Percentiles rank a stretch among this genome's conserved stretches.
Evolutionary conservation across 2,113 vertebrate species (phyloP).

Genomic region (Dascyllus trimaculatus): DNA sequence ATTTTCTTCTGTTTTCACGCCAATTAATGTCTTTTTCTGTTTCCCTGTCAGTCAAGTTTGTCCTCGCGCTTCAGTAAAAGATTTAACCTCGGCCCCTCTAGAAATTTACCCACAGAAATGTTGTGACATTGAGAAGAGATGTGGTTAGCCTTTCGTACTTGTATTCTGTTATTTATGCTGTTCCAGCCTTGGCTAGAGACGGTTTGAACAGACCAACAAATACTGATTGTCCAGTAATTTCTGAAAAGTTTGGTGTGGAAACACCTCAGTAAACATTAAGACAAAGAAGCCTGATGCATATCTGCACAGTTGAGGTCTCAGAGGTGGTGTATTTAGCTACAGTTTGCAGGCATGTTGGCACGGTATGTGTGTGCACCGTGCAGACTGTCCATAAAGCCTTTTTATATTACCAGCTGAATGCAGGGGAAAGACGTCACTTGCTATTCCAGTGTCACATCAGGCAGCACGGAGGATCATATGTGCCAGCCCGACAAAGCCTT

Average conservation of each 20-base stretch:
- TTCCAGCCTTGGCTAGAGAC: not conserved
- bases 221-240: not conserved
- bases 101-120: not conserved
- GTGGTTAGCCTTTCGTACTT: not conserved
- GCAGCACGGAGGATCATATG: conserved; percentile 58
- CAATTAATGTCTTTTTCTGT: conserved; percentile 1
- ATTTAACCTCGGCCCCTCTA: conserved; percentile 4
- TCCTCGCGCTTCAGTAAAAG: not conserved
- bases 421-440: conserved; percentile 54
- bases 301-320: not conserved
- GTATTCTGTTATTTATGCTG: not conserved
- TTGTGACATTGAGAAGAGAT: not conserved
- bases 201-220: not conserved
- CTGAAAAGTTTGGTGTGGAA: too few species aligned
- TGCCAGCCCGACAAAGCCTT: conserved; percentile 65
- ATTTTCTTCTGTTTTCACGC: not conserved
- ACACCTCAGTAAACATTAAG: too few species aligned
- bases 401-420: conserved; percentile 51
- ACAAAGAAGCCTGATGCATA: not conserved
- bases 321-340: not conserved
- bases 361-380: not conserved
- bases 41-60: conserved; percentile 12
- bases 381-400: conserved; percentile 36
- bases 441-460: conserved; percentile 57
- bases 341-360: conserved; percentile 10